A percentile compares a stretch with the other conserved stretches of the same genome.
Conservation (phyloP, 2,888 invertebrate species). For the Sphecodes monilicornis region DNA sequence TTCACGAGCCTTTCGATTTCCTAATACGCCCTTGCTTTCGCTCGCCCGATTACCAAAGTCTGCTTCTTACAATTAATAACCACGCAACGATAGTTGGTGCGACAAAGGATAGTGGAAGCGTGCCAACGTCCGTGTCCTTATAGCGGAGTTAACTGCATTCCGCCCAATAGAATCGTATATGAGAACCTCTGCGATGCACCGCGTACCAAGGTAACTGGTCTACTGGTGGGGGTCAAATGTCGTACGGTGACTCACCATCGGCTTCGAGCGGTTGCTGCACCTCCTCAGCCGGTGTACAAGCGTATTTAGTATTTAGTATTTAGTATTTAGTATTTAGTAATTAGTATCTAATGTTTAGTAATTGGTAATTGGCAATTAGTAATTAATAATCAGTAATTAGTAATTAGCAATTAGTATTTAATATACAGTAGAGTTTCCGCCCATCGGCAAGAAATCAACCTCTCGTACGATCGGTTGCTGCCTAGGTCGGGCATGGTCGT, state of each 20-base stretch:
- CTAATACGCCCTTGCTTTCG: too few species aligned
- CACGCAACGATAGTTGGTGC: background rate
- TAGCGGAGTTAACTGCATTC: background rate
- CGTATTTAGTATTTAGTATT: constrained; percentile 31
- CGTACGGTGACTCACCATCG: constrained; percentile 78
- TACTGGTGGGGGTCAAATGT: constrained; percentile 80
- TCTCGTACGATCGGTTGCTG: too few species aligned
- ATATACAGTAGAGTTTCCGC: background rate
- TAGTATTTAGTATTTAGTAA: background rate
- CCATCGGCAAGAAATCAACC: too few species aligned
- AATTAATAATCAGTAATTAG: too few species aligned
- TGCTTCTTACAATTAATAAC: background rate
- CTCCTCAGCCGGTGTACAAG: constrained; percentile 50
- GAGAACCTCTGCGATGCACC: constrained; percentile 75
- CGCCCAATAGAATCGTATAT: constrained; percentile 22
- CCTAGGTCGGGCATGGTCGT: too few species aligned
- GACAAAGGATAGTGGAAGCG: background rate
- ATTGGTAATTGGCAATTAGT: too few species aligned
- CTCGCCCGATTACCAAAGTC: background rate
- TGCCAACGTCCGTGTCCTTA: constrained; percentile 1
- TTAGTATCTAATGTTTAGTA: background rate
- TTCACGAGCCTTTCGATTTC: too few species aligned
- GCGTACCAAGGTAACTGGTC: constrained; percentile 59
- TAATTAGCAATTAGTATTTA: background rate
- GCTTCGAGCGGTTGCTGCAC: constrained; percentile 59